phyloP scores from a whole-genome alignment of 2,888 invertebrate genomes.

The Neoscelio sp. region DNA sequence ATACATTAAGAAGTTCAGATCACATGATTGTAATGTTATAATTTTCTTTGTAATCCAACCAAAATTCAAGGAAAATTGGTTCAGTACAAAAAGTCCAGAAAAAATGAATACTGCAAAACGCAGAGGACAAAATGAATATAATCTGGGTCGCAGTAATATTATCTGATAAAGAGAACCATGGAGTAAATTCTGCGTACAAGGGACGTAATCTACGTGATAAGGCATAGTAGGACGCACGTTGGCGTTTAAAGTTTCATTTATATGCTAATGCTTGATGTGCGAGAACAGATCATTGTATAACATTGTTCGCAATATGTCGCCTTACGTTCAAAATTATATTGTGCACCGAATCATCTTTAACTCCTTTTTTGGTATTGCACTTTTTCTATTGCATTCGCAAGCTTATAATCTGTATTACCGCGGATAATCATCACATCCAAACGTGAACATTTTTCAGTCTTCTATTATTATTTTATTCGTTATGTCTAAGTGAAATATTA shows the following conservation, averaged over 20 bases:
- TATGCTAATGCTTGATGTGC: constrained; percentile 24
- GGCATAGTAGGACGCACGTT: constrained; percentile 8
- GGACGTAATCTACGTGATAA: constrained; percentile 25
- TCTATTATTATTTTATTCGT: constrained; percentile 2
- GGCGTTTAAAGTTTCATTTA: constrained; percentile 25
- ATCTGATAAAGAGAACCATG: constrained; percentile 11
- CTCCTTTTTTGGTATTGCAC: too few relatives aligned
- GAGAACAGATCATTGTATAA: constrained; percentile 12
- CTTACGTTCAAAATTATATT: constrained; percentile 12
- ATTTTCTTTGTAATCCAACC: too few relatives aligned
- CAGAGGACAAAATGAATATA: neutral
- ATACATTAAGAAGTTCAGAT: too few relatives aligned
- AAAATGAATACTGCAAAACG: too few relatives aligned
- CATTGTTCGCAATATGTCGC: constrained; percentile 21
- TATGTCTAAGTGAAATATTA: too few relatives aligned
- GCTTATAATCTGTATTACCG: too few relatives aligned
- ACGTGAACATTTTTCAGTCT: too few relatives aligned
- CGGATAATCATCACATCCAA: too few relatives aligned
- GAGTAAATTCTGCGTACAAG: constrained; percentile 30
- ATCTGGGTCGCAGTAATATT: constrained; percentile 19
- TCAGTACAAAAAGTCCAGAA: too few relatives aligned
- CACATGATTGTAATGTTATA: too few relatives aligned
- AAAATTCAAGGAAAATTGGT: too few relatives aligned
- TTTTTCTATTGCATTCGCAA: too few relatives aligned
- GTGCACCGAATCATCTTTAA: neutral